phyloP scores from a whole-genome alignment of 2,797 vertebrate genomes.

The Enteromius anoplus region DNA sequence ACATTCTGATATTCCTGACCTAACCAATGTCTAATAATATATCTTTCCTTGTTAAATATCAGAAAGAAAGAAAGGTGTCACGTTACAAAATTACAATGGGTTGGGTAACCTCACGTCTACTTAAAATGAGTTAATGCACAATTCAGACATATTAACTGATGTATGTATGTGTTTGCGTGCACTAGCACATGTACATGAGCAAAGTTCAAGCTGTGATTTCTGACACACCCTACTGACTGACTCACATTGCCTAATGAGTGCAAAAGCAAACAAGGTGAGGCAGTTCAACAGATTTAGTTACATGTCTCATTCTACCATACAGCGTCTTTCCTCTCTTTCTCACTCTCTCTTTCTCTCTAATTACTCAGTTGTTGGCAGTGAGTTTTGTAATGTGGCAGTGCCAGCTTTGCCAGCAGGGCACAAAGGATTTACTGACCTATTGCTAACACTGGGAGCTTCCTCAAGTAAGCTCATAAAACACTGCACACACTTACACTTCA shows the following conservation, averaged over 20 bases:
- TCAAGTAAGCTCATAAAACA: slow-evolving; percentile 48
- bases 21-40: neutral
- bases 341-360: slow-evolving; percentile 5
- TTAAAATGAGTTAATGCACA: neutral
- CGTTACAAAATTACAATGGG: neutral
- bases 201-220: slow-evolving; percentile 41
- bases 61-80: neutral
- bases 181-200: slow-evolving; percentile 3
- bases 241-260: slow-evolving; percentile 47
- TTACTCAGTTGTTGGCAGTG: slow-evolving; percentile 52
- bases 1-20: neutral
- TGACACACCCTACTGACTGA: slow-evolving; percentile 51
- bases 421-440: slow-evolving; percentile 58
- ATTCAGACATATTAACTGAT: neutral
- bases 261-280: slow-evolving; percentile 59
- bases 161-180: slow-evolving; percentile 36
- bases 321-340: slow-evolving; percentile 18
- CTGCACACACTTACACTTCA: slow-evolving; percentile 33
- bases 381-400: slow-evolving; percentile 40
- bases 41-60: neutral
- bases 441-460: slow-evolving; percentile 48
- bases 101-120: neutral
- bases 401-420: slow-evolving; percentile 52
- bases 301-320: slow-evolving; percentile 34
- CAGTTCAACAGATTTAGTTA: slow-evolving; percentile 49